Conservation (phyloP, 1,140 invertebrate species). For the Neodiprion lecontei region DNA sequence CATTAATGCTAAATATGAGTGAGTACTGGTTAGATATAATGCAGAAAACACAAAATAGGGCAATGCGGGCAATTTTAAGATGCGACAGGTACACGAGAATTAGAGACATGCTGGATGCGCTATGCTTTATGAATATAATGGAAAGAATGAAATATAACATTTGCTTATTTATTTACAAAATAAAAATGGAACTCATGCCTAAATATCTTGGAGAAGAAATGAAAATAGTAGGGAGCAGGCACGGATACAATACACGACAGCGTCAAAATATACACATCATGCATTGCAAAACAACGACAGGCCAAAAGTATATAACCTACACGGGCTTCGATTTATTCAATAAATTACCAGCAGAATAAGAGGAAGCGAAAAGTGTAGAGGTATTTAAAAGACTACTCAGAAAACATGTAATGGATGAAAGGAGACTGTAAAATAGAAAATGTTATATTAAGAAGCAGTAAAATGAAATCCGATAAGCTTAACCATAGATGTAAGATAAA, state of each 20-base stretch:
- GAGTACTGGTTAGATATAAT: constrained; percentile 12
- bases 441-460: no score
- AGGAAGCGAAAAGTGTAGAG: no score
- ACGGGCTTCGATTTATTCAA: constrained; percentile 19
- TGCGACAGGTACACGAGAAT: constrained; percentile 21
- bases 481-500: no score
- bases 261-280: neutral
- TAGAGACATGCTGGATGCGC: constrained; percentile 15
- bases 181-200: constrained; percentile 8
- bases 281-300: neutral
- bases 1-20: constrained; percentile 20
- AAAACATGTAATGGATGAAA: no score
- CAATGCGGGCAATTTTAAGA: constrained; percentile 20
- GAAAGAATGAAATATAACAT: constrained; percentile 20
- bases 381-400: no score
- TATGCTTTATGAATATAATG: constrained; percentile 19
- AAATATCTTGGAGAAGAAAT: constrained; percentile 9
- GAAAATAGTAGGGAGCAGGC: constrained; percentile 7
- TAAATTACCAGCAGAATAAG: neutral
- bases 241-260: constrained; percentile 14
- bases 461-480: no score
- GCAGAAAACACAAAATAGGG: constrained; percentile 23
- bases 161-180: constrained; percentile 20
- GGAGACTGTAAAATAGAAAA: no score
- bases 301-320: constrained; percentile 15